Conservation (phyloP, 2,113 vertebrate species). For the Calidris pygmaea region DNA sequence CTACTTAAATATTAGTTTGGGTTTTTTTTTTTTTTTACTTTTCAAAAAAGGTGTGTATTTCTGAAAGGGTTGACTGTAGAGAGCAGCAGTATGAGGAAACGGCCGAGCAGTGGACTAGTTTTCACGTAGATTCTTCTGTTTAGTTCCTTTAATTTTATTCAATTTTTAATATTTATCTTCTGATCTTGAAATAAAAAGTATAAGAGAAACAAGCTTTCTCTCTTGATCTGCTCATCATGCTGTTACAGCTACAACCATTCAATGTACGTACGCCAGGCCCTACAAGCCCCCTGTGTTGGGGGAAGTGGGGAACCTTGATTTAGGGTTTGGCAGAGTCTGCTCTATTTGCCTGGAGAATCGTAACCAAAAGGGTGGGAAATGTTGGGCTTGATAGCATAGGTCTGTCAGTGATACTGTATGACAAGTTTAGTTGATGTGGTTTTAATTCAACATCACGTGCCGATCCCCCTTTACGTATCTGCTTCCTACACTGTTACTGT, state of each 20-base stretch:
- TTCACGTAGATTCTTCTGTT: not conserved
- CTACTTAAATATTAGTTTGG: not conserved
- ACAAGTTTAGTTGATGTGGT: not conserved
- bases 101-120: not conserved
- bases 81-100: not conserved
- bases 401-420: not conserved
- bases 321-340: not conserved
- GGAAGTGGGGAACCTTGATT: too few relatives aligned
- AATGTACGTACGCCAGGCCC: not conserved
- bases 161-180: not conserved
- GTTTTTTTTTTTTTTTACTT: not conserved
- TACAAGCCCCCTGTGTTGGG: not conserved
- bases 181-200: not conserved
- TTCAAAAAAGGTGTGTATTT: not conserved
- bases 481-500: not conserved
- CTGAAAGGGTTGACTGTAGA: not conserved
- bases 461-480: fast-evolving
- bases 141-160: not conserved
- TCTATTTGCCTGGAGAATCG: too few relatives aligned
- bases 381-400: not conserved
- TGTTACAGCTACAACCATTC: fast-evolving
- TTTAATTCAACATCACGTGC: not conserved
- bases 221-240: not conserved
- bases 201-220: too few relatives aligned
- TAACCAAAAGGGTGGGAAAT: not conserved